Evolutionary conservation across 2,888 invertebrate genomes (phyloP), one percentile per base, ranked within the genome.

Genomic region (Melikaiella ostensackeni): DNA sequence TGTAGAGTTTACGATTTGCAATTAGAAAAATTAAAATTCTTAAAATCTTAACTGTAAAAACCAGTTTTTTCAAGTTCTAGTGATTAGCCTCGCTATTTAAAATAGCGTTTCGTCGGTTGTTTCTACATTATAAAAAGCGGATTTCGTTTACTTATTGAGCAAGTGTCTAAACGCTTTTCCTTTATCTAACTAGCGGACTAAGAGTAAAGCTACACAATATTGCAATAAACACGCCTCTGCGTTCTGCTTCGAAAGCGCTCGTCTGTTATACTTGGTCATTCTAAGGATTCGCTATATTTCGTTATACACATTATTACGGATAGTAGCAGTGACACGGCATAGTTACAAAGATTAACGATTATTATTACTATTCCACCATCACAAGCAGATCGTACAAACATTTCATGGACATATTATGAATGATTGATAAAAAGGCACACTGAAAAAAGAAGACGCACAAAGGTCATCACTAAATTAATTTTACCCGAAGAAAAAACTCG

Each of bases 121-220:
- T 46, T 66, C 46, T 66, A 66, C n/a, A 27, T 46, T 66, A 66
- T 66, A 66, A 66, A 66, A 66, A 66, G 63, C 75, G 74, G n/a
- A 35, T 77, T 79, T 77, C 81, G 66, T 80, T 83, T 81, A 82
- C 81, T 84, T 86, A 84, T 84, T 88, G 88, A 87, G 86, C 88
- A 87, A 87, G 85, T 86, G 77, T 85, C 85, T 87, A 86, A 84
- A 86, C 86, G 84, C 83, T 80, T 80, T 82, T 84, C 84, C 79
- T 80, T 84, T 74, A 78, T 78, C 81, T 85, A 84, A 82, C 87
- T 88, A 88, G 88, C 87, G 84, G 81, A 85, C 87, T 88, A 88
- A 84, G 80, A 82, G 85, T 84, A 84, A 86, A 79, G 77, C 77
- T 80, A 79, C 63, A 59, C 64, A 62, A 75, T 76, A 73, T 75